Base-by-base conservation (phyloP, 1,140 invertebrate genomes). In the Onthophagus taurus region DNA sequence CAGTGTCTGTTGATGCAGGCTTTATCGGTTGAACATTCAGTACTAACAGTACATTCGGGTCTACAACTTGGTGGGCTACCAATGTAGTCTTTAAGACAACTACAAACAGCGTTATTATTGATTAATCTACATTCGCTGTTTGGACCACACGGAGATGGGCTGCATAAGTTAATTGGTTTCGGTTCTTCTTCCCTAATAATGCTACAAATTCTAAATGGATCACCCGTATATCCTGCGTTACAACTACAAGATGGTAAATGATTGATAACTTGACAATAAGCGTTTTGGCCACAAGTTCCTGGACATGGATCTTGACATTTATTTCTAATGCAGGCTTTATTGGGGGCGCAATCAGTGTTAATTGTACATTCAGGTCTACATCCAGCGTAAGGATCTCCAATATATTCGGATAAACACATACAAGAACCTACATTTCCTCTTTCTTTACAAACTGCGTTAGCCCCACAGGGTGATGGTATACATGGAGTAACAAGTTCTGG, bases 1-100 rank as follows among this genome's bases (percentile, higher is more conserved):
- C 81, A 85, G 65, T 81, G 81, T 48, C 78, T 69, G 57, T 78
- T 77, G 1, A 80, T 66, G 53, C 83, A 85, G 0, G 80, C 78
- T 47, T 74, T 66, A n/a, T 73, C 69, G 18, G 68, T 60, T 2
- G 71, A 48, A 55, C 80, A 83, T 58, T 85, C 80, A 20, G 74
- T 69, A 51, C 72, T 82, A 50, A 68, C 64, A 3, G 67, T 64
- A 44, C 72, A 76, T 47, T 76, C 72, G 0, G 73, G 72, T 19
- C 68, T 64, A 59, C 72, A 81, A 37, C 69, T 63, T 23, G 72
- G 63, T 9, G 81, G 74, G 57, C 75, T 74, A 44, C 78, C 77
- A 1, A 65, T 71, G 47, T 69, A 75, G 9, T 69, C 60, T 1
- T 63, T 59, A 14, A 75, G 67, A 49, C 81, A 85, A 38, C 74